Conservation (phyloP, 2,797 vertebrate species). For the Pseudochaenichthys georgianus region DNA sequence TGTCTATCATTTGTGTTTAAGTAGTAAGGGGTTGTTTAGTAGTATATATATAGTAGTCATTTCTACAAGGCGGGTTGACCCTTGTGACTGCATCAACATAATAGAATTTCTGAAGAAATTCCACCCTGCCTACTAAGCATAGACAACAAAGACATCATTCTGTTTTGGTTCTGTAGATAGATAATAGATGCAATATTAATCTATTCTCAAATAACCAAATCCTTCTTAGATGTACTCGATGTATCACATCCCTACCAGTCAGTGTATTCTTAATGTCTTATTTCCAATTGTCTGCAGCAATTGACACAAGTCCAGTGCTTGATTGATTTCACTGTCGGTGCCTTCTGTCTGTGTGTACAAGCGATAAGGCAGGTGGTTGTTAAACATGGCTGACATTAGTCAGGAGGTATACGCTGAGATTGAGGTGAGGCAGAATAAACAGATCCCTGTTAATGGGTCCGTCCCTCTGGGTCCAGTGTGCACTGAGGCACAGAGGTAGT, state of each 20-base stretch:
- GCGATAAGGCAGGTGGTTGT: conserved; percentile 75
- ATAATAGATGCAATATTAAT: conserved; percentile 9
- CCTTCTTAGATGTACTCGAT: conserved; percentile 13
- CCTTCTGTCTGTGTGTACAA: conserved; percentile 61
- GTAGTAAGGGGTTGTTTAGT: neutral
- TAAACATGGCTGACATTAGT: conserved; percentile 78
- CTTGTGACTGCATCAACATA: neutral
- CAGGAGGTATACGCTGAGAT: conserved; percentile 64
- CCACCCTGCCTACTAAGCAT: neutral
- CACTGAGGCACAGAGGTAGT: conserved; percentile 66
- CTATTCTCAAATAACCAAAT: conserved; percentile 2
- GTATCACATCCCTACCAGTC: conserved; percentile 27
- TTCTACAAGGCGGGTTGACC: neutral
- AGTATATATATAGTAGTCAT: neutral
- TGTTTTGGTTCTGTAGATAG: neutral
- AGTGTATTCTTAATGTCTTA: conserved; percentile 42
- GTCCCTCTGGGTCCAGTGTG: conserved; percentile 50
- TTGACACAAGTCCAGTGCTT: conserved; percentile 53
- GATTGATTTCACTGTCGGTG: conserved; percentile 58
- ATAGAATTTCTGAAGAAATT: neutral
- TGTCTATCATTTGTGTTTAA: neutral
- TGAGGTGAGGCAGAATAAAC: conserved; percentile 75
- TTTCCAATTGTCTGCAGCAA: conserved; percentile 43
- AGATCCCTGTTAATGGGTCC: conserved; percentile 71
- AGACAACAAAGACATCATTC: neutral